phyloP scores from a whole-genome alignment of 2,888 invertebrate genomes.

The Germaria angustata region DNA sequence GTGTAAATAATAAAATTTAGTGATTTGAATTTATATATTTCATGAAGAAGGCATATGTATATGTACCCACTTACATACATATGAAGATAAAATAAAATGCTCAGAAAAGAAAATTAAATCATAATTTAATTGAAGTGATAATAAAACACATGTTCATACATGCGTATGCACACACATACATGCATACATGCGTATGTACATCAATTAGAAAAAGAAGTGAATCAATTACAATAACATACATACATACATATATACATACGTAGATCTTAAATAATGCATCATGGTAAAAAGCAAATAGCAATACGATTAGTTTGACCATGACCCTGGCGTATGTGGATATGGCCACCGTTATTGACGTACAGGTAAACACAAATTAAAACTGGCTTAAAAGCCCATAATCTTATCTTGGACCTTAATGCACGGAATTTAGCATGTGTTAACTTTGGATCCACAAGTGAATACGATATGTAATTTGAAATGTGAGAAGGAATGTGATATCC shows the following conservation, averaged over 20 bases:
- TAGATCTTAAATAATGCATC: too few relatives aligned
- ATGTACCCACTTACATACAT: background rate
- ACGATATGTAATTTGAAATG: too few relatives aligned
- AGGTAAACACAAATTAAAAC: too few relatives aligned
- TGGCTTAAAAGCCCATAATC: too few relatives aligned
- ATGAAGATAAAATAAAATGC: background rate
- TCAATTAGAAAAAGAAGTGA: too few relatives aligned
- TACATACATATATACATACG: background rate
- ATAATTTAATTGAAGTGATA: background rate
- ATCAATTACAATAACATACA: background rate
- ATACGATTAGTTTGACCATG: conserved; percentile 77
- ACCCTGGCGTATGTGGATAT: conserved; percentile 88
- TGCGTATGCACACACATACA: too few relatives aligned
- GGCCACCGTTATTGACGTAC: conserved; percentile 88
- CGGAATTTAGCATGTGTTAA: too few relatives aligned
- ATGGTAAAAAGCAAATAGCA: background rate
- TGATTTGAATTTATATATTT: background rate
- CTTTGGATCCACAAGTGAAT: too few relatives aligned
- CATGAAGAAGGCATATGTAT: background rate
- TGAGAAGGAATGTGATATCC: too few relatives aligned
- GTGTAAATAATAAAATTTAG: background rate
- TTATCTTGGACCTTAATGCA: too few relatives aligned
- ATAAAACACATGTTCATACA: background rate
- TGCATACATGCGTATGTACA: too few relatives aligned
- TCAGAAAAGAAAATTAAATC: background rate